Base-by-base conservation (phyloP, 2,797 vertebrate species). In the Limosa lapponica region DNA sequence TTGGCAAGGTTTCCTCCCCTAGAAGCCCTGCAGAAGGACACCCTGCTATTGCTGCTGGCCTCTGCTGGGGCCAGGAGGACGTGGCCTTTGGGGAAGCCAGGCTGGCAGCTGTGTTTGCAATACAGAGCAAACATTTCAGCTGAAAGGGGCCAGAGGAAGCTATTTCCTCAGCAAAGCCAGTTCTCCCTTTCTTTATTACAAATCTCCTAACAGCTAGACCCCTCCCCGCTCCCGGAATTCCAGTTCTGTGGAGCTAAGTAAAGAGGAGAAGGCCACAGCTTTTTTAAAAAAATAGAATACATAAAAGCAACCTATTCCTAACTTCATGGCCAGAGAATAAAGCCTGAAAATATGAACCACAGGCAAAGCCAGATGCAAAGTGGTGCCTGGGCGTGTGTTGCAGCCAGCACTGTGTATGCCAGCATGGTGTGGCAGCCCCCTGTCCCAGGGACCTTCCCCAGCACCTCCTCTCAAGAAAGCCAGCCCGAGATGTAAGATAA, bases 321-420 rank as follows among this genome's bases (percentile, higher is more conserved):
- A 7, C 36, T 83, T 87, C 41, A 28, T 0, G 0, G 8, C 14
- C 58, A 51, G 39, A 81, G 49, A 48, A 14, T 37, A 75, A 89
- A 92, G 54, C 57, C 49, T 79, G 54, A 55, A 71, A 71, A 67
- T 18, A 74, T 4, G 23, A 89, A 64, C 23, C 52, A 64, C 6
- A 52, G 79, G 37, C 55, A 81, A 86, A 65, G 34, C 48, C 39
- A 66, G 64, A 43, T 18, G 39, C 48, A 58, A 61, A 65, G 16
- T 1, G 1, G 23, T 52, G 30, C 28, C 0, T 39, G 59, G 39
- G 30, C 9, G 23, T 8, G 7, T 27, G 19, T 2, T 4, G 13
- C 62, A 54, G 18, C 9, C 23, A 19, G 39, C 51, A 19, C 30
- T 30, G 39, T 28, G 51, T 24, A 30, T 61, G 57, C 32, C n/a